A percentile compares a stretch with the other conserved stretches of the same genome.
Conservation (phyloP, 1,140 invertebrate species). For the Drosophila tropicalis region DNA sequence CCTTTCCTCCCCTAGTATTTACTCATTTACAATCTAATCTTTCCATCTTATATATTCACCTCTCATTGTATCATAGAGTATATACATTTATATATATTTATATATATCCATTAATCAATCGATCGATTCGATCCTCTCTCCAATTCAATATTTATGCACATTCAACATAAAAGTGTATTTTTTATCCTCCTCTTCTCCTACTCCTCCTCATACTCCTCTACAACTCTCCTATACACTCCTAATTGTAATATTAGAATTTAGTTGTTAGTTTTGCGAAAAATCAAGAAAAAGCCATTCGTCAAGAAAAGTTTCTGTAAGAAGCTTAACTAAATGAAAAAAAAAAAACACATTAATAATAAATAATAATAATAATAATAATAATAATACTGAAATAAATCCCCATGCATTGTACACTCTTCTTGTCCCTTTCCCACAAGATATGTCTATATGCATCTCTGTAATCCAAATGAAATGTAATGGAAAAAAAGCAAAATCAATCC, state of each 20-base stretch:
- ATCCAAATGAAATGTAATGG: not conserved
- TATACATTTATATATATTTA: not conserved
- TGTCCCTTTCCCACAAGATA: not conserved
- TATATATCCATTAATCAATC: not conserved
- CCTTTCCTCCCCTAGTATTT: slow-evolving; percentile 12
- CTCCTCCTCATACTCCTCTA: slow-evolving; percentile 11
- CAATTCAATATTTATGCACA: slow-evolving; percentile 33
- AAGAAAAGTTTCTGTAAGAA: slow-evolving; percentile 73
- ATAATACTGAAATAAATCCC: slow-evolving; percentile 54
- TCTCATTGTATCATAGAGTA: slow-evolving; percentile 57
- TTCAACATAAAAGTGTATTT: slow-evolving; percentile 46
- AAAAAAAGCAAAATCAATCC: slow-evolving; percentile 10
- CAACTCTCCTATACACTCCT: not conserved
- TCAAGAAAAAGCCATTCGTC: slow-evolving; percentile 36
- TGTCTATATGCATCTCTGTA: not conserved
- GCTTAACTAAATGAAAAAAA: slow-evolving; percentile 15
- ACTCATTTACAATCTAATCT: slow-evolving; percentile 5
- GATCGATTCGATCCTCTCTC: slow-evolving; percentile 30
- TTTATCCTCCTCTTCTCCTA: slow-evolving; percentile 14
- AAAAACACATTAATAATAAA: too few species aligned
- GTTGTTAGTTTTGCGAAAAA: slow-evolving; percentile 24
- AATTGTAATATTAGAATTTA: slow-evolving; percentile 15
- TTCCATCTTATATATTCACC: slow-evolving; percentile 23
- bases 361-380: slow-evolving; percentile 4
- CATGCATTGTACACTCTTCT: slow-evolving; percentile 53